A percentile compares a stretch with the other conserved stretches of the same genome.
Evolutionary conservation across 1,140 invertebrate genomes (phyloP).

Genomic region (Trichonephila clavata): DNA sequence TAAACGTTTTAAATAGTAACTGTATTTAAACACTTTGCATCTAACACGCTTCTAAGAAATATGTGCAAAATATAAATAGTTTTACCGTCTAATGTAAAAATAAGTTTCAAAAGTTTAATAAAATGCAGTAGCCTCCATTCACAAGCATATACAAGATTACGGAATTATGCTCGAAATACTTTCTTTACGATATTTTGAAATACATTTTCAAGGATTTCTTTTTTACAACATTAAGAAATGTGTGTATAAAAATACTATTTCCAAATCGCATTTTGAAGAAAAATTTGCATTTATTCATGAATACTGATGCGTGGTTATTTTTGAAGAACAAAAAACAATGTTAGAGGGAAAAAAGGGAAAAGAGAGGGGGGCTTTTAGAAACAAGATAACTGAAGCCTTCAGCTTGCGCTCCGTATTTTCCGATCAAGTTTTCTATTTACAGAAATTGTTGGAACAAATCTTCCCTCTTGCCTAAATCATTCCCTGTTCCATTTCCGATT

Average conservation of each 20-base stretch:
- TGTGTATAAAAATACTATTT: background rate
- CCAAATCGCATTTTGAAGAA: conserved; percentile 4
- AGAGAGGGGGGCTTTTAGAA: background rate
- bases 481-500: background rate
- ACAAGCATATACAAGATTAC: background rate
- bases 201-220: background rate
- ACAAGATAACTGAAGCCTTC: background rate
- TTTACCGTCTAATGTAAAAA: no score
- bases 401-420: background rate
- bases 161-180: background rate
- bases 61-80: no score
- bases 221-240: background rate
- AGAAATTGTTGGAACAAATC: conserved; percentile 27
- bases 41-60: no score
- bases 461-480: background rate
- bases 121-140: background rate
- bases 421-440: conserved; percentile 23
- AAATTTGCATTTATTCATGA: conserved; percentile 28
- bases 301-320: background rate
- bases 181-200: background rate
- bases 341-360: no score
- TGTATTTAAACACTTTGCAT: no score
- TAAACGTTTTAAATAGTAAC: no score
- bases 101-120: no score
- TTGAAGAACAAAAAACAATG: background rate